Evolutionary conservation across 2,113 vertebrate genomes (phyloP), one percentile per base, ranked within the genome.

Genomic region (Lichenostomus cassidix): DNA sequence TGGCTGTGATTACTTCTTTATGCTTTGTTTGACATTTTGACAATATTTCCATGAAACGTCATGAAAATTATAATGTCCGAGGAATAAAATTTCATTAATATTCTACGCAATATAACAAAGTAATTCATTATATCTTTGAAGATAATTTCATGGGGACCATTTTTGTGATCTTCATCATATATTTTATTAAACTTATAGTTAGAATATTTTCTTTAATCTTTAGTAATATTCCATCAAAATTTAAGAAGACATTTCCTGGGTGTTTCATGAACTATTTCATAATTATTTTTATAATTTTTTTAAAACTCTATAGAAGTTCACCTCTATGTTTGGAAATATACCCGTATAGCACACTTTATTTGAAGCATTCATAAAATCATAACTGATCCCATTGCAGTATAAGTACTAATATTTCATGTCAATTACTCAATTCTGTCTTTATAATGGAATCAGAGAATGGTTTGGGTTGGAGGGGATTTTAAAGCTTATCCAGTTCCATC

Each of bases 21-120:
- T 86, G 88, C 46, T 93, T 80, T 95, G 78, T 93, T 90, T 86
- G 83, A 96, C 75, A 88, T 92, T 94, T 96, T 87, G 53, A 79
- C 85, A 95, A 68, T 79, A 90, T 83, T 85, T 79, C 75, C 50
- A 6, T 68, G 84, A 80, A 93, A 62, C 13, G 2, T 83, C 50
- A 81, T 94, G 29, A 74, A 83, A 93, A 90, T 86, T 73, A 58
- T 50, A 70, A 53, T 53, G 33, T 47, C 73, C 86, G 29, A 58
- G 46, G 71, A 90, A 80, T 88, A 90, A 85, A 93, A 86, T 47
- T 68, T 62, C 41, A 74, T 94, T 88, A 93, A 93, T 76, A 92
- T 77, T 90, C 46, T 80, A 77, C 67, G 71, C n/a, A 76, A 81
- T 77, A 77, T 58, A 90, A 76, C 42, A 58, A 75, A 79, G 42